These are phyloP conservation scores for Athalia cordata DNA, from an alignment of 2,888 invertebrate genomes.

Conservation along the genomic window DNA sequence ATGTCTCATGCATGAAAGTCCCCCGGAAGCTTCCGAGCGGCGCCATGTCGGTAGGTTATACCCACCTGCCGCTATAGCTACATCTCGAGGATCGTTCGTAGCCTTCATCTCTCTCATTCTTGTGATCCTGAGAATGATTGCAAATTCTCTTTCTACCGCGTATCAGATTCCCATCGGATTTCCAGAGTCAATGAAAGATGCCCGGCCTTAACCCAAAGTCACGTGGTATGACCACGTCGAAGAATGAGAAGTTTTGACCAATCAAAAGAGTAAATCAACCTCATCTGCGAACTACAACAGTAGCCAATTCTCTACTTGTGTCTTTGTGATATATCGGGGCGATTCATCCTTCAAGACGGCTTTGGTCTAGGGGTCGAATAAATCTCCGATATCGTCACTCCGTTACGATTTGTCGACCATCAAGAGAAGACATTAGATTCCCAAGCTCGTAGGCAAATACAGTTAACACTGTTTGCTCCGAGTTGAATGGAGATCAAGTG, in stretches of 20 bases:
- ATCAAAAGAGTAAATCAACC: background rate
- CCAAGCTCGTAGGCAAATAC: constrained; percentile 70
- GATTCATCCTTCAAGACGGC: background rate
- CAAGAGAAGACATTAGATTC: constrained; percentile 63
- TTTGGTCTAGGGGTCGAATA: background rate
- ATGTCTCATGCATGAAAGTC: background rate
- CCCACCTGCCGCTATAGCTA: too few species aligned
- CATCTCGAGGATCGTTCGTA: too few species aligned
- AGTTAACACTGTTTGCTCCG: constrained; percentile 70
- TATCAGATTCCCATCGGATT: constrained; percentile 61
- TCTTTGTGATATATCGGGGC: background rate
- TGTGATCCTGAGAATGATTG: constrained; percentile 62
- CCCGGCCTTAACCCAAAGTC: constrained; percentile 56
- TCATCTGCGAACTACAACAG: background rate
- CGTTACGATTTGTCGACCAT: constrained; percentile 38
- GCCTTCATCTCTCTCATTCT: background rate
- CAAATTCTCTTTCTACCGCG: constrained; percentile 68
- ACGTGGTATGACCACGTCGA: constrained; percentile 51
- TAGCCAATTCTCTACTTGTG: background rate
- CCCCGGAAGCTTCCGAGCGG: background rate
- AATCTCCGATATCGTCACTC: constrained; percentile 1
- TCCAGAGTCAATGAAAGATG: constrained; percentile 65
- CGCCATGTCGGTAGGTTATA: background rate
- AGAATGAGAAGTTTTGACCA: constrained; percentile 62
- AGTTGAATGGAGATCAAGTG: constrained; percentile 61